These are phyloP conservation scores for Crenuchus spilurus DNA, from an alignment of 2,797 vertebrate genomes.

Conservation along the genomic window DNA sequence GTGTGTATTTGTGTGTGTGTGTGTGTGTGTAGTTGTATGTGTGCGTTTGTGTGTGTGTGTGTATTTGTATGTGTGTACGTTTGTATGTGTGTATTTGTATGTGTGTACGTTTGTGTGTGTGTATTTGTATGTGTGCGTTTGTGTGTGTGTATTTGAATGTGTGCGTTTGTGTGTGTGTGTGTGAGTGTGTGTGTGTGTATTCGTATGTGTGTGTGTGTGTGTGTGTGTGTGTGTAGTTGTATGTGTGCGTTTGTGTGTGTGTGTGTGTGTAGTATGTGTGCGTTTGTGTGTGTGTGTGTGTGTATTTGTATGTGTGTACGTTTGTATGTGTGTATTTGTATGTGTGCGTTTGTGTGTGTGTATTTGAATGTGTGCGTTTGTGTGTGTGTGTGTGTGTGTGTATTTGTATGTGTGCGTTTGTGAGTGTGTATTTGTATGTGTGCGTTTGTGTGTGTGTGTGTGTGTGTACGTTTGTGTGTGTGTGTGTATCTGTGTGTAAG, in stretches of 20 bases:
- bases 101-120: slow-evolving; percentile 29
- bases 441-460: neutral
- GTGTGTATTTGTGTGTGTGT: too few relatives aligned
- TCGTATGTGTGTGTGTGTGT: neutral
- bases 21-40: too few relatives aligned
- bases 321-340: neutral
- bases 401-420: neutral
- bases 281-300: neutral
- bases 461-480: neutral
- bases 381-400: neutral
- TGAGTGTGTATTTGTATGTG: too few relatives aligned
- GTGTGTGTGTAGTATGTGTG: neutral
- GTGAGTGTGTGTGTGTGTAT: too few relatives aligned
- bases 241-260: too few relatives aligned
- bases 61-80: neutral
- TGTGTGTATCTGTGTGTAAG: neutral
- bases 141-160: too few relatives aligned
- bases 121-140: slow-evolving; percentile 11
- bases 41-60: too few relatives aligned
- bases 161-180: too few relatives aligned
- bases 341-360: neutral
- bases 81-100: neutral
- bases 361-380: neutral
- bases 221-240: too few relatives aligned
- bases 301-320: too few relatives aligned